These are phyloP conservation scores for Macrosiphum euphorbiae DNA, from an alignment of 2,888 invertebrate species.

Conservation along the genomic window DNA sequence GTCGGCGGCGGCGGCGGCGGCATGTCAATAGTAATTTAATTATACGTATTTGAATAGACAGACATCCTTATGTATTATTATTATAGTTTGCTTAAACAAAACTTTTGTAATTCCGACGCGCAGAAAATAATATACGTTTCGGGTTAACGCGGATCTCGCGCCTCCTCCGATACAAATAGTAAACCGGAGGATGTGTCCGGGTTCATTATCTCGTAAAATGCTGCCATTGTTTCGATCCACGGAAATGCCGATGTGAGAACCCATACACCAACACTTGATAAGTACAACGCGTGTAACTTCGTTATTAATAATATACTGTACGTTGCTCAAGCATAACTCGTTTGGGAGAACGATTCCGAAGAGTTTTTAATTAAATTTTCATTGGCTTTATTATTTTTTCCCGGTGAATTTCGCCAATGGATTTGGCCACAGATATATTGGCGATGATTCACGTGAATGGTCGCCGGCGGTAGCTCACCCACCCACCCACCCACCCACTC, in stretches of 20 bases:
- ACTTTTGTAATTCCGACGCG: not conserved
- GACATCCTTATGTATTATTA: not conserved
- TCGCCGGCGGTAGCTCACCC: not conserved
- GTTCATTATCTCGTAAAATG: constrained; percentile 41
- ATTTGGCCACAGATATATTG: constrained; percentile 3
- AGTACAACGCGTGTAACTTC: constrained; percentile 20
- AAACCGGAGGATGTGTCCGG: not conserved
- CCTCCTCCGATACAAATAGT: not conserved
- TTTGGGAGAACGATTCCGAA: not conserved
- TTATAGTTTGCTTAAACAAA: not conserved
- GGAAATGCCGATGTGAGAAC: not conserved
- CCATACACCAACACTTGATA: not conserved
- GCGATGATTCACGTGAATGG: not conserved
- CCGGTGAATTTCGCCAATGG: not conserved
- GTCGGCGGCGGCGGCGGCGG: not conserved
- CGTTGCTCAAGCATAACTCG: not conserved
- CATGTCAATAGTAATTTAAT: not conserved
- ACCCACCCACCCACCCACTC: not conserved
- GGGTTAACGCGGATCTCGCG: not conserved
- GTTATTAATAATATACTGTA: constrained; percentile 40
- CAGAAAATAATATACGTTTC: not conserved
- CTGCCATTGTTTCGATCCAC: constrained; percentile 38
- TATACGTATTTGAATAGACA: constrained; percentile 10
- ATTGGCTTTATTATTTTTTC: not conserved
- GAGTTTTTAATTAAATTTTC: constrained; percentile 50